Base-by-base conservation (phyloP, 2,888 invertebrate genomes). In the Helobdella robusta region DNA sequence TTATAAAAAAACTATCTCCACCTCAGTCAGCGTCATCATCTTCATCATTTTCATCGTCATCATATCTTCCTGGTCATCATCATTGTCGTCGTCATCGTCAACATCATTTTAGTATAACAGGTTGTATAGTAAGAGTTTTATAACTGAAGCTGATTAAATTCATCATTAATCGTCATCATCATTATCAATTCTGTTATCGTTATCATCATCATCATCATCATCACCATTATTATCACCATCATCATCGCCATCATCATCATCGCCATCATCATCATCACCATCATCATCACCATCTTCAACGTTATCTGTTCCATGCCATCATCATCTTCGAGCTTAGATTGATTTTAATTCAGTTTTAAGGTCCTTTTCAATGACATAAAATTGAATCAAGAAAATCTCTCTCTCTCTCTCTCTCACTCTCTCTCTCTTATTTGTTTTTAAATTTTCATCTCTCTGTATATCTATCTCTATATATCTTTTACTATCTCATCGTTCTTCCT, bases 361-460 rank as follows among this genome's bases (percentile, higher is more conserved):
- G n/a, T n/a, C n/a, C n/a, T n/a, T n/a, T n/a, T n/a, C n/a, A n/a
- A n/a, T n/a, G n/a, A n/a, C n/a, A n/a, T n/a, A n/a, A n/a, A n/a
- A n/a, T n/a, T n/a, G n/a, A n/a, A n/a, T n/a, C n/a, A n/a, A n/a
- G n/a, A n/a, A n/a, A n/a, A n/a, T n/a, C n/a, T n/a, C n/a, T 48
- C 4, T 20, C 23, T 48, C n/a, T 48, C 25, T 48, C 1, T 56
- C 30, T 2, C 11, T 56, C 28, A 28, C 18, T 25, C 5, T 25
- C 23, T 30, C 3, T 35, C 6, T 2, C 25, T n/a, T 20, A 5
- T n/a, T 20, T 20, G 5, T 59, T 36, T 36, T 35, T 28, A 36
- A 59, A 36, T 59, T 59, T 34, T 23, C 59, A n/a, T 20, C 40
- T 59, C 36, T 59, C 35, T 23, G n/a, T n/a, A n/a, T n/a, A n/a